Base-by-base conservation (phyloP, 2,113 vertebrate species). In the Aspiorhynchus laticeps region DNA sequence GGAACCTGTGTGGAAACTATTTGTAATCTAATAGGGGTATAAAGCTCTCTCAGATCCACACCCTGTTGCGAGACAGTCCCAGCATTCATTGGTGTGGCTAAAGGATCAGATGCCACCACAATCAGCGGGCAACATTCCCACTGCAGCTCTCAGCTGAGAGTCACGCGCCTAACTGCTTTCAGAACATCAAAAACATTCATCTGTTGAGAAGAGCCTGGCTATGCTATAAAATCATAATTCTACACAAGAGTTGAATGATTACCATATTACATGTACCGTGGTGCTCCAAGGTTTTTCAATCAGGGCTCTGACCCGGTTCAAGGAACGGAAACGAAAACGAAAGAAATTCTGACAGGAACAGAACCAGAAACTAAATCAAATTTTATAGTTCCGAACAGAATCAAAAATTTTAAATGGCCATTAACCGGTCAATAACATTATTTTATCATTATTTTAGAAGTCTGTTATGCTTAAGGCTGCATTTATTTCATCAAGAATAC, bases 121-220 rank as follows among this genome's bases (percentile, higher is more conserved):
- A 67, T 80, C 78, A 33, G 71, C 63, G 59, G 61, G n/a, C 53
- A 83, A 51, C 56, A 77, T 83, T 67, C 86, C 79, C 90, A 88
- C 85, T 84, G 69, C 84, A 90, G 89, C n/a, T 84, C 86, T 94
- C 92, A 93, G 89, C 92, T 91, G 91, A 93, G 86, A 91, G 91
- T 91, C 92, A 89, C 88, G 86, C 86, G 90, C 88, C 85, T 85
- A 87, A 89, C 10, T 17, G 4, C 43, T 75, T 65, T 73, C 31
- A 33, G 80, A 86, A 41, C 51, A 71, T 63, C 48, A 48, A 10
- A 78, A 65, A 71, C 36, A 79, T 61, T 75, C 83, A 65, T 36
- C 26, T 15, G 8, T 21, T 69, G 43, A 51, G 38, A 33, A 36
- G 17, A 71, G 43, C 8, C 5, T 24, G 43, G 71, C 59, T 80